phyloP scores from a whole-genome alignment of 2,888 invertebrate genomes.

The Drosophila bunnanda region DNA sequence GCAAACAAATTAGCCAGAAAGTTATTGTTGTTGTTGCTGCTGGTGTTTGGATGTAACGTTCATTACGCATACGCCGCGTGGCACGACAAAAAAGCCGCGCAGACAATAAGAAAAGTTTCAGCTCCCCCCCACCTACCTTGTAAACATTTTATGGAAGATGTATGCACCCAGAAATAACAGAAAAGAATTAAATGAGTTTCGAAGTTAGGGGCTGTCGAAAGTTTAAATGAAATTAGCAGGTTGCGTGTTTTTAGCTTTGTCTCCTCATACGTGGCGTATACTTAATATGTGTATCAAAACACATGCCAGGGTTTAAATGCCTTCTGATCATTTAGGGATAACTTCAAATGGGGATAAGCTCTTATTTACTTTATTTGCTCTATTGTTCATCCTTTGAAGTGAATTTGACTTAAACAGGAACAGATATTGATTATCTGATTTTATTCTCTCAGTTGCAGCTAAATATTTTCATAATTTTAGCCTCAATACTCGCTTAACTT shows the following conservation, averaged over 20 bases:
- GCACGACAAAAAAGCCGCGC: conserved; percentile 20
- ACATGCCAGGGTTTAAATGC: background rate
- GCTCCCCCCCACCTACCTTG: conserved; percentile 18
- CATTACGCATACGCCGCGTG: conserved; percentile 62
- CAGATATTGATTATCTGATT: no score
- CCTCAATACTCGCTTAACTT: conserved; percentile 1
- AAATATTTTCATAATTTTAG: background rate
- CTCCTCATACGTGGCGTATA: conserved; percentile 10
- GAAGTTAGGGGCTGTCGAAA: conserved; percentile 20
- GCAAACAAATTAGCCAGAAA: conserved; percentile 55
- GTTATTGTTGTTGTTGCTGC: conserved; percentile 22
- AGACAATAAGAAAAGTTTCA: conserved; percentile 28
- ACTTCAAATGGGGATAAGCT: background rate
- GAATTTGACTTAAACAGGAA: background rate
- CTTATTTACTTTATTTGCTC: background rate
- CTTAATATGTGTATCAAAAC: background rate
- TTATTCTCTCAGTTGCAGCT: background rate
- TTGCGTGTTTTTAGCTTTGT: conserved; percentile 9
- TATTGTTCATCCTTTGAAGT: background rate
- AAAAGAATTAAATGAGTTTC: conserved; percentile 44
- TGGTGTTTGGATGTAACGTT: conserved; percentile 21
- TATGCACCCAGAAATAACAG: background rate
- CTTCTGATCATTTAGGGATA: background rate
- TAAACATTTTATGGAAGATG: conserved; percentile 36
- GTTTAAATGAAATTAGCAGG: conserved; percentile 18